Evolutionary conservation across 2,888 invertebrate species (phyloP).

Genomic region (Mellilla xanthometata): DNA sequence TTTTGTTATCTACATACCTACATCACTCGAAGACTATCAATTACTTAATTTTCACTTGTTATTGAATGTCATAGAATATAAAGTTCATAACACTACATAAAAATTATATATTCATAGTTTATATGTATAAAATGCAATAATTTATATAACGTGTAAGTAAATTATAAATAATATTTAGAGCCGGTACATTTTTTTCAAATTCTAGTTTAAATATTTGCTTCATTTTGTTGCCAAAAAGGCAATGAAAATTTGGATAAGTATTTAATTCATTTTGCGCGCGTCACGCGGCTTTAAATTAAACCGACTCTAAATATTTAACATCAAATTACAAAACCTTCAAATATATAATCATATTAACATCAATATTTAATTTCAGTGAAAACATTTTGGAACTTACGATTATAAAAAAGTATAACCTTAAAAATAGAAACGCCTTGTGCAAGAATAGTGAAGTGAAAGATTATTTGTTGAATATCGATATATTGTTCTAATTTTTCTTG

Average conservation of each 20-base stretch:
- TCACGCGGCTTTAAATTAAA: conserved; percentile 6
- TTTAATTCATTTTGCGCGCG: too few relatives aligned
- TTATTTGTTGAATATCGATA: conserved; percentile 22
- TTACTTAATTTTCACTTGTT: conserved; percentile 9
- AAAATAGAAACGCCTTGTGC: conserved; percentile 16
- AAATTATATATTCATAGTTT: conserved; percentile 8
- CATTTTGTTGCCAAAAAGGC: too few relatives aligned
- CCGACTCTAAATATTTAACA: too few relatives aligned
- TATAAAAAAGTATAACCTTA: conserved; percentile 14
- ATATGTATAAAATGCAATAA: conserved; percentile 26
- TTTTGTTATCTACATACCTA: conserved; percentile 25
- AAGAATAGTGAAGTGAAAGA: conserved; percentile 26
- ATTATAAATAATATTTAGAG: conserved; percentile 13
- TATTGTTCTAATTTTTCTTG: conserved; percentile 8
- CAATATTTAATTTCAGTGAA: conserved; percentile 1
- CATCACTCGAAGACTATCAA: conserved; percentile 20
- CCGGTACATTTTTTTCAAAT: not conserved
- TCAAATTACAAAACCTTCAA: conserved; percentile 6
- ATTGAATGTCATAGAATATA: conserved; percentile 18
- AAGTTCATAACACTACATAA: conserved; percentile 18
- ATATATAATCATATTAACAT: conserved; percentile 10
- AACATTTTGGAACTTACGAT: conserved; percentile 10
- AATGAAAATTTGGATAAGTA: too few relatives aligned
- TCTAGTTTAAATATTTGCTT: too few relatives aligned
- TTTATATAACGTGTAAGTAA: conserved; percentile 13